Conservation (phyloP, 2,113 vertebrate genomes). For the Lycocorax pyrrhopterus region DNA sequence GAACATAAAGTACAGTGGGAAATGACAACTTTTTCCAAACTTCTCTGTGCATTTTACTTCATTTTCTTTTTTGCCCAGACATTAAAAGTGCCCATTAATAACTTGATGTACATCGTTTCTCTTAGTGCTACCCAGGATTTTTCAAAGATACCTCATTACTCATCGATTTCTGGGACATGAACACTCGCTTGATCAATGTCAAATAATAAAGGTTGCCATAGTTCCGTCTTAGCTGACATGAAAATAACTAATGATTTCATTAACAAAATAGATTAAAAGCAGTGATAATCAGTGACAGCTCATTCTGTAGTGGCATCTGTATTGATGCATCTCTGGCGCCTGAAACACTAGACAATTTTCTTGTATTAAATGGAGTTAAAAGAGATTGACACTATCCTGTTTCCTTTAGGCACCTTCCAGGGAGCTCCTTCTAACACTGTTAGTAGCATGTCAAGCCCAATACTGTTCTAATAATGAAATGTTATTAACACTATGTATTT, state of each 20-base stretch:
- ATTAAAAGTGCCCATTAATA: neutral
- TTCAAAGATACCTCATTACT: neutral
- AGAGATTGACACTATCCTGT: neutral
- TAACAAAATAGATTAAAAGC: slow-evolving; percentile 27
- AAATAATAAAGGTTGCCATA: slow-evolving; percentile 15
- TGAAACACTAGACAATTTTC: neutral
- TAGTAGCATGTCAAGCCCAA: neutral
- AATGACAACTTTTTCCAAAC: neutral
- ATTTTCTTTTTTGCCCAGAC: neutral
- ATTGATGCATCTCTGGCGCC: neutral
- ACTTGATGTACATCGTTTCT: neutral
- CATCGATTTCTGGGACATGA: neutral
- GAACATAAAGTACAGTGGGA: neutral
- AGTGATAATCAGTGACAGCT: slow-evolving; percentile 21
- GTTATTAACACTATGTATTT: neutral
- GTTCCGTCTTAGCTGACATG: neutral
- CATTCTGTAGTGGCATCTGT: slow-evolving; percentile 22
- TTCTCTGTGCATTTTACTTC: neutral
- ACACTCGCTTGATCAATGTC: neutral
- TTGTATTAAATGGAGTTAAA: slow-evolving; percentile 25
- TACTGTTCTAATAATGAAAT: neutral
- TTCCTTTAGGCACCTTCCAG: neutral
- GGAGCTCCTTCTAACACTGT: neutral
- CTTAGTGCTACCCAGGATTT: neutral
- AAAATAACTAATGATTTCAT: slow-evolving; percentile 40